Evolutionary conservation across 1,140 invertebrate species (phyloP).

Genomic region (Colletes latitarsis): DNA sequence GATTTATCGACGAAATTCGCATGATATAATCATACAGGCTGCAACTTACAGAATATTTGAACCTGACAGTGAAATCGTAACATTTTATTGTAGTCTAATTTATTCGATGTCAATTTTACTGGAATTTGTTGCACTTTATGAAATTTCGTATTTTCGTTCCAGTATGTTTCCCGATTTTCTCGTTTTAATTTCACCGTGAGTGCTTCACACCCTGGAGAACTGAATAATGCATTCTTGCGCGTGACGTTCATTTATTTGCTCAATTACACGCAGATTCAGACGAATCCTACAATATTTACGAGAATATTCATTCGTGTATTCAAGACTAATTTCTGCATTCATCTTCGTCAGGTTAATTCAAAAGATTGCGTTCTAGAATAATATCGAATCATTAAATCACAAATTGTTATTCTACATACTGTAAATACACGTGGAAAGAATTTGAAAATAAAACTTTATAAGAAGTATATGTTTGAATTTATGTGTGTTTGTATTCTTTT

Average conservation of each 20-base stretch:
- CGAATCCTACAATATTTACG: background rate
- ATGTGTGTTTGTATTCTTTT: no score
- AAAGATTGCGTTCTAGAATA: no score
- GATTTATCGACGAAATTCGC: background rate
- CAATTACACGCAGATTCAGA: slow-evolving; percentile 5
- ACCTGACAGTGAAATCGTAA: no score
- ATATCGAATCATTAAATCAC: no score
- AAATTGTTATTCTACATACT: no score
- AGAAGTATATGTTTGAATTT: no score
- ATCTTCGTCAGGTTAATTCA: no score
- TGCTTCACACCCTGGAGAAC: background rate
- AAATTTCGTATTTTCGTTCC: slow-evolving; percentile 1
- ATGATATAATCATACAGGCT: background rate
- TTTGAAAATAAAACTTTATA: no score
- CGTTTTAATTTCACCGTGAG: background rate
- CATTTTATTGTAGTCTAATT: background rate
- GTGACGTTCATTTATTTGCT: slow-evolving; percentile 21
- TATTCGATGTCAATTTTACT: background rate
- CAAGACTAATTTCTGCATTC: no score
- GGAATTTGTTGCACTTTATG: background rate
- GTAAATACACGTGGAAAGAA: no score
- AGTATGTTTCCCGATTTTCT: background rate
- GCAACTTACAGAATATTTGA: no score
- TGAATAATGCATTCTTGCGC: background rate
- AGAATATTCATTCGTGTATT: background rate